Base-by-base conservation (phyloP, 2,888 invertebrate genomes). In the Morpho helenor region DNA sequence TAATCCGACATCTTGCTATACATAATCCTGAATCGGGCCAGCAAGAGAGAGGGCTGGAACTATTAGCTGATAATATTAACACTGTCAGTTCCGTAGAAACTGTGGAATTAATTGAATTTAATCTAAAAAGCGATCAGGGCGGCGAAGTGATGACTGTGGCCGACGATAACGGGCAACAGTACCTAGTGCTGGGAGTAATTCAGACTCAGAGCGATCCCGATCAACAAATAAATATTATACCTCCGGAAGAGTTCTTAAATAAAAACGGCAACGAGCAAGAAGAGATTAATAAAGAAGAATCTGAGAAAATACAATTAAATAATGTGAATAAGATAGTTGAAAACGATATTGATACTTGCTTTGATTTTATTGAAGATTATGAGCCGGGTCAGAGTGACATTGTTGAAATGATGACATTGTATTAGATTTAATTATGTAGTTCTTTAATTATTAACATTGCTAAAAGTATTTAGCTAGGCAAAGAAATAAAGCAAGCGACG, bases 171-270 rank as follows among this genome's bases (percentile, higher is more conserved):
- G 96, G 96, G 0, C 95, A 96, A 68, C 95, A 96, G 79, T 96
- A 96, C 72, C 96, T 97, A 53, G 96, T 97, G n/a, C 87, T 97
- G n/a, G 97, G 97, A 86, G 96, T 97, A 8, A 96, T 97, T 48
- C 96, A 96, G 70, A 82, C 96, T 47, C 95, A 94, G 56, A 95
- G 95, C 68, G 94, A 94, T 64, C 91, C 92, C 6, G 93, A 94
- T 56, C 85, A 85, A 62, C 85, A 88, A 45, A 93, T 94, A 48
- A 91, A 89, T 0, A 93, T 93, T 0, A 92, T 90, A 2, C 8
- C 43, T 43, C 87, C 92, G 0, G 90, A 87, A 0, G 88, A 87
- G 7, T 76, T 85, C 49, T 80, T 83, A 23, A 74, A 71, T 3
- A 77, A 72, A 6, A 77, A 78, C 2, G 73, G 3, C 3, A 31